Evolutionary conservation across 2,888 invertebrate genomes (phyloP).

Genomic region (Nezara viridula): DNA sequence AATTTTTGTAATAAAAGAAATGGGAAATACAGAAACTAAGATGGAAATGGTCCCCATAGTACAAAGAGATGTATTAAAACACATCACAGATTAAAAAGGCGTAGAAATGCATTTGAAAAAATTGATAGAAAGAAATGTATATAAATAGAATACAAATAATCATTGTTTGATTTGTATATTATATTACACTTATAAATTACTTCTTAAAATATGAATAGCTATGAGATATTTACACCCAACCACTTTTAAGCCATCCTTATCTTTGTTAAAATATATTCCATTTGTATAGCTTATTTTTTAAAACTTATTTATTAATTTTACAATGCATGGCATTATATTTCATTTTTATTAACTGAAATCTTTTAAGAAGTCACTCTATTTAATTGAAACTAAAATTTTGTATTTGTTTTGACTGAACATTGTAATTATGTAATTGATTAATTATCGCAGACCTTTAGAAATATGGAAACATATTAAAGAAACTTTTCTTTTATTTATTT

Average conservation of each 20-base stretch:
- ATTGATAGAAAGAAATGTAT: constrained; percentile 13
- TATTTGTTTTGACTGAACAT: background rate
- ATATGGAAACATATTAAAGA: background rate
- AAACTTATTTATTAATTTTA: background rate
- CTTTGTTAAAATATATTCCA: background rate
- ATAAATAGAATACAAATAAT: constrained; percentile 1
- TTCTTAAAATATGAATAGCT: background rate
- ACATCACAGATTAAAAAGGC: constrained; percentile 52
- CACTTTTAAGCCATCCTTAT: background rate
- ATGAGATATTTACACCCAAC: background rate
- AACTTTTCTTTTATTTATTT: background rate
- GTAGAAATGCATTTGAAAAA: background rate
- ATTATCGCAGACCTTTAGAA: background rate
- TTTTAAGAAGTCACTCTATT: background rate
- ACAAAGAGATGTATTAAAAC: constrained; percentile 55
- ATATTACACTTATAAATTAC: background rate
- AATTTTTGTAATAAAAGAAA: constrained; percentile 15
- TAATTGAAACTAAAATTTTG: background rate
- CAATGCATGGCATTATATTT: background rate
- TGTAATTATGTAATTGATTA: background rate
- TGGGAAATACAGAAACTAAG: constrained; percentile 16
- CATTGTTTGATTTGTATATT: background rate
- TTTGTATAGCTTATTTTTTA: background rate
- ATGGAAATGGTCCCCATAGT: constrained; percentile 55
- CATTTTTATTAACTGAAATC: background rate